phyloP scores from a whole-genome alignment of 2,888 invertebrate genomes.

The Trissolcus japonicus region DNA sequence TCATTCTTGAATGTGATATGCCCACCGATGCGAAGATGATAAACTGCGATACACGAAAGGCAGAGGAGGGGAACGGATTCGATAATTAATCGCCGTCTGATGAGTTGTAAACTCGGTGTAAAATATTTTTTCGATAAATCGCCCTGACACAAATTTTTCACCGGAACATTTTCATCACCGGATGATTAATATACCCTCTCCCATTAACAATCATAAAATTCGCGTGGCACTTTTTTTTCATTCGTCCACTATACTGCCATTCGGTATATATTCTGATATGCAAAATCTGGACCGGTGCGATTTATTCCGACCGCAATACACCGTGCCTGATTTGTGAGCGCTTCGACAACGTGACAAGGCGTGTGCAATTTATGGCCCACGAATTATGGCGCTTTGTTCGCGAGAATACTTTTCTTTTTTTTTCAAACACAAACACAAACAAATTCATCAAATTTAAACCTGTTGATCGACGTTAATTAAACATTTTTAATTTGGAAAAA shows the following conservation, averaged over 20 bases:
- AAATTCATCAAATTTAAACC: neutral
- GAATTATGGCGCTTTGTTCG: constrained; percentile 46
- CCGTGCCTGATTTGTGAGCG: constrained; percentile 50
- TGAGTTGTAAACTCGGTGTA: no score
- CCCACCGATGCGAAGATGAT: no score
- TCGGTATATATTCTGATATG: constrained; percentile 3
- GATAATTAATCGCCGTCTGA: no score
- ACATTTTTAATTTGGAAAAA: no score
- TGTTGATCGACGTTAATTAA: no score
- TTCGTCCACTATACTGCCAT: neutral
- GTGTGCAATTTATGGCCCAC: constrained; percentile 61
- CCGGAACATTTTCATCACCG: no score
- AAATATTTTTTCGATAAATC: no score
- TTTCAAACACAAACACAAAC: neutral
- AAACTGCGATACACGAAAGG: no score
- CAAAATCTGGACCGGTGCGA: constrained; percentile 16
- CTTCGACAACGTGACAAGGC: constrained; percentile 34
- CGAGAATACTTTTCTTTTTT: constrained; percentile 5
- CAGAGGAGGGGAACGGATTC: no score
- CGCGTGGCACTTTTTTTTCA: neutral
- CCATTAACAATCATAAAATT: constrained; percentile 1
- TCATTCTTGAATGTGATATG: no score
- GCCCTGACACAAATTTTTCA: no score
- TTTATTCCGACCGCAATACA: constrained; percentile 36
- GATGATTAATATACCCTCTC: neutral